Evolutionary conservation across 2,113 vertebrate species (phyloP), one percentile per base, ranked within the genome.

Genomic region (Otolemur garnettii): DNA sequence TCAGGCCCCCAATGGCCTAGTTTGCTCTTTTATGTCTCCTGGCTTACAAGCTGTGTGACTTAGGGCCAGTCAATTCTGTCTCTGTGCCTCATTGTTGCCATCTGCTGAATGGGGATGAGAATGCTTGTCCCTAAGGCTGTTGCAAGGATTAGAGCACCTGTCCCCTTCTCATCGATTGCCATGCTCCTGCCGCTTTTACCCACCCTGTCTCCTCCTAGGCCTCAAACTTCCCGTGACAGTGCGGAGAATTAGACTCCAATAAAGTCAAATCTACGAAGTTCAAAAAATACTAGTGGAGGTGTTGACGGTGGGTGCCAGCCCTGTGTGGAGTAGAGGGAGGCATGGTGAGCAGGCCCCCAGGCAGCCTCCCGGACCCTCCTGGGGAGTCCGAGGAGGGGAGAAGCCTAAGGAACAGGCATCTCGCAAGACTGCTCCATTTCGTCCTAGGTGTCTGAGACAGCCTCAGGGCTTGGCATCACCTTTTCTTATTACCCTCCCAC

Each of bases 21-120:
- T 4, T 33, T 17, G 55, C 11, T 64, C 33, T 42, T 22, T 77
- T 30, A 11, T 38, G 71, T 26, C 68, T 80, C 80, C 59, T 53
- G 35, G 53, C 80, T 93, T 81, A 18, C 42, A 17, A 35, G 81
- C 66, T 78, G 66, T 82, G 77, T 97, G 93, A 94, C 57, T 59
- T 57, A 62, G 78, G 78, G n/a, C 30, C 57, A 5, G 26, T 57
- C 45, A 5, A 21, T 71, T 38, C 22, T 9, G 1, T 64, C 24
- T 38, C 93, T 83, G 74, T 22, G 75, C 86, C 64, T 82, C 64
- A 5, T 57, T 28, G 59, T 22, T n/a, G n/a, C 59, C 8, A 1
- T 33, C 75, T 87, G 0, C 28, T 7, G 24, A 57, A 7, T 17
- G 12, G 57, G 24, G 19, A 59, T 11, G 10, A 13, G 7, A 24